Base-by-base conservation (phyloP, 1,140 invertebrate genomes). In the Platyscapa corneri region DNA sequence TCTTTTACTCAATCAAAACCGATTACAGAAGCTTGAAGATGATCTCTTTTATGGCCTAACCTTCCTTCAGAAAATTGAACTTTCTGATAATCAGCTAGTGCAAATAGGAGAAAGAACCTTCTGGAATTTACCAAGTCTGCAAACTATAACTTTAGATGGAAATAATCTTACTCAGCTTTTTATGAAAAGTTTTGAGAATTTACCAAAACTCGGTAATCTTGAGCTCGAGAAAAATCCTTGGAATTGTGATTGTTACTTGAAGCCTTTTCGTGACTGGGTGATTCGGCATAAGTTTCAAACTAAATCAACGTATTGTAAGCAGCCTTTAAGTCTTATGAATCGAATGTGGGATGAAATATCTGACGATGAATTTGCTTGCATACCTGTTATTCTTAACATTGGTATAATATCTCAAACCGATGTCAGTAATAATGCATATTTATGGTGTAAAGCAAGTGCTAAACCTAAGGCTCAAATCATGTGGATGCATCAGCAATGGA, bases 241-340 rank as follows among this genome's bases (percentile, higher is more conserved):
- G 98, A 95, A 96, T 67, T 98, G 98, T 89, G 97, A 98, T 91
- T 98, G 98, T 88, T 94, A 96, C 83, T 92, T 98, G 74, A 95
- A 97, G 88, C 94, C 94, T 14, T 97, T 98, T 86, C 94, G 97
- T 37, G 95, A 97, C 87, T 98, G 96, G 95, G 94, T 96, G 18
- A 94, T 97, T 0, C 94, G 94, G 49, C 94, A 94, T 56, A 96
- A 96, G n/a, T 91, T 97, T 0, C 96, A 97, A 85, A 95, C 95
- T 0, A 94, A 95, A 16, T 95, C 95, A 0, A 97, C 96, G 10
- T 93, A 94, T 7, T 98, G 97, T 90, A 91, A 91, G 20, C 94
- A 96, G 87, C 97, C 97, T 0, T 86, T 94, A 0, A 93, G 94
- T 86, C 91, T 98, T 0, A 90, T 94, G 0, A 95, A 95, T 0